Evolutionary conservation across 2,113 vertebrate species (phyloP), one percentile per base, ranked within the genome.

Genomic region (Aspidoscelis tigris): DNA sequence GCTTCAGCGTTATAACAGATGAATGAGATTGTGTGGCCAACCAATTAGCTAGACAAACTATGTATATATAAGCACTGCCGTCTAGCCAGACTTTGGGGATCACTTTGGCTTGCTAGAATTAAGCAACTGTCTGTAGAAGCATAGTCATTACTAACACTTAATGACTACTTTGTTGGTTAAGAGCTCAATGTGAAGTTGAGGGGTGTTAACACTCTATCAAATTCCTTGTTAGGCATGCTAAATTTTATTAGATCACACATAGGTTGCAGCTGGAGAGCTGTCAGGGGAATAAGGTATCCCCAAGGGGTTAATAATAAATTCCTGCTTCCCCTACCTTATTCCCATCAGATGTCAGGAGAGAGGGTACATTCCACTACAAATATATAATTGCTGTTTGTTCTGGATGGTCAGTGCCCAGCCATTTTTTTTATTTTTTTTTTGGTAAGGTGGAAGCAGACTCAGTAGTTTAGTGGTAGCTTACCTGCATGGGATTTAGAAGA

Each of bases 151-250:
- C 94, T 93, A 95, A 84, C 84, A 91, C 92, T 95, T 96, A 96
- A 96, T 95, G 95, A 94, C 88, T 94, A 95, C 95, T 95, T 95
- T 95, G 95, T 96, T 93, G 93, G 89, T 95, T 96, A 95, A 96
- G 95, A 96, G 95, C 94, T 94, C 89, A 83, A 94, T 81, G 93
- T 91, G 94, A 95, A 95, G 95, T 92, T 93, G 93, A 95, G 82
- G 95, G 92, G 93, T 95, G 95, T 96, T 96, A 96, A 95, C 95
- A 96, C 96, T 94, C 96, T 91, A 96, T 96, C 95, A 96, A 96
- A 96, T 94, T 91, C 93, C 96, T 95, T 90, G 94, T 97, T 96
- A 96, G 93, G 92, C 84, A 93, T 47, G 58, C 92, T 89, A 85
- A 88, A 89, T 90, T 95, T 96, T 95, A 95, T 92, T 93, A 95